A percentile compares a stretch with the other conserved stretches of the same genome.
Conservation (phyloP, 2,797 vertebrate species). For the Netta rufina region DNA sequence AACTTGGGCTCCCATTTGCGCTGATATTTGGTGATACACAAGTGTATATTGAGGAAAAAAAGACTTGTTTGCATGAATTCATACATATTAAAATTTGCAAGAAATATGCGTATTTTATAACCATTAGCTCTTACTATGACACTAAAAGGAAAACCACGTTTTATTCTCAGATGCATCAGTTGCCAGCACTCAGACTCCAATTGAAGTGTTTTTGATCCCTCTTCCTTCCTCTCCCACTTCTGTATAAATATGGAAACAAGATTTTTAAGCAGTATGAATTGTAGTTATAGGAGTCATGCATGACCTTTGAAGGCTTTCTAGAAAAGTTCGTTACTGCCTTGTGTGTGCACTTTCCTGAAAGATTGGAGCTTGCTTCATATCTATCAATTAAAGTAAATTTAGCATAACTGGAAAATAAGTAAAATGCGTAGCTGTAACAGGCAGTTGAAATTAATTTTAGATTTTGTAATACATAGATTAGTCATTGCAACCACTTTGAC, state of each 20-base stretch:
- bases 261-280: background rate
- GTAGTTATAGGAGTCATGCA: conserved; percentile 5
- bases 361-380: conserved; percentile 27
- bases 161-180: background rate
- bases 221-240: conserved; percentile 49
- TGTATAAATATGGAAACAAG: conserved; percentile 52
- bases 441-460: background rate
- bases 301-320: conserved; percentile 48
- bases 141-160: background rate
- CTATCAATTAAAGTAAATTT: conserved; percentile 11
- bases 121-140: background rate
- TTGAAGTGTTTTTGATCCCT: conserved; percentile 9
- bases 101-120: background rate
- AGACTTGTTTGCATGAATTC: background rate
- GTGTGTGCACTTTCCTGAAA: conserved; percentile 3
- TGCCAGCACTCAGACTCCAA: background rate
- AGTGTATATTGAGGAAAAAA: background rate
- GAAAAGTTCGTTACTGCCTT: conserved; percentile 8
- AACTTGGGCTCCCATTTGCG: background rate
- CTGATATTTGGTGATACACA: background rate
- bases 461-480: background rate
- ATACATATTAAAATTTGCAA: background rate
- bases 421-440: background rate
- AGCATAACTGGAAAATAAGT: conserved; percentile 30
- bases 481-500: background rate